A percentile compares a stretch with the other conserved stretches of the same genome.
These are phyloP conservation scores for Phaenicophaeus curvirostris DNA, from an alignment of 2,797 vertebrate genomes.

Conservation along the genomic window DNA sequence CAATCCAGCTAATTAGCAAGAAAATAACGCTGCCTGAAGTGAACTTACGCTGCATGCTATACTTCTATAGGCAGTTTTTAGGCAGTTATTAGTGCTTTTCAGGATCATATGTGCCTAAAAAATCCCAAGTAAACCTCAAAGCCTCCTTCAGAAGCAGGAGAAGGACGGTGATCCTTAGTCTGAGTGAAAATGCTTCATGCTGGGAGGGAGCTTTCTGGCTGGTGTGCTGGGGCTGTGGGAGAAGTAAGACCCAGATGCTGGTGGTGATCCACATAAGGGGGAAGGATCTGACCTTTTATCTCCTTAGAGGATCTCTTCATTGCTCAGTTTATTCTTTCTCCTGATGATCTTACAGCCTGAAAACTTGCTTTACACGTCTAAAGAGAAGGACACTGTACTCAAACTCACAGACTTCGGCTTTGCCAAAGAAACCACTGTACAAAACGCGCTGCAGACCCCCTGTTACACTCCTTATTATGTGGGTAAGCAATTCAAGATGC, in stretches of 20 bases:
- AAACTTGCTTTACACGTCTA: constrained; percentile 94
- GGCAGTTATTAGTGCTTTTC: background rate
- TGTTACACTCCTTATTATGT: constrained; percentile 99
- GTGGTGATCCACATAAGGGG: background rate
- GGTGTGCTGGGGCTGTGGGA: background rate
- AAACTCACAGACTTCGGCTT: constrained; percentile 99
- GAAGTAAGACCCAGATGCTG: background rate
- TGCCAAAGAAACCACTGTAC: constrained; percentile 93
- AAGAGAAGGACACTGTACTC: constrained; percentile 84
- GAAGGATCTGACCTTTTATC: background rate
- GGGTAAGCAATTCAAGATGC: constrained; percentile 80
- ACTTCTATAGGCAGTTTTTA: background rate
- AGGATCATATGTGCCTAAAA: background rate
- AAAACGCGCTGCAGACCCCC: constrained; percentile 94
- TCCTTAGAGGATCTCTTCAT: background rate
- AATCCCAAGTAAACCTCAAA: background rate
- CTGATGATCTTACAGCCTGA: constrained; percentile 85
- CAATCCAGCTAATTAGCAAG: background rate
- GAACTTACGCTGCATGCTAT: background rate
- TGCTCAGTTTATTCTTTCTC: constrained; percentile 19
- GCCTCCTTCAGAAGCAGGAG: background rate
- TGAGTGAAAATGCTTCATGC: background rate
- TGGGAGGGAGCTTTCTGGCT: background rate
- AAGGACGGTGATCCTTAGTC: background rate
- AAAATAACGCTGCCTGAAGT: background rate